phyloP scores from a whole-genome alignment of 2,113 vertebrate genomes.

The Oryzias celebensis region DNA sequence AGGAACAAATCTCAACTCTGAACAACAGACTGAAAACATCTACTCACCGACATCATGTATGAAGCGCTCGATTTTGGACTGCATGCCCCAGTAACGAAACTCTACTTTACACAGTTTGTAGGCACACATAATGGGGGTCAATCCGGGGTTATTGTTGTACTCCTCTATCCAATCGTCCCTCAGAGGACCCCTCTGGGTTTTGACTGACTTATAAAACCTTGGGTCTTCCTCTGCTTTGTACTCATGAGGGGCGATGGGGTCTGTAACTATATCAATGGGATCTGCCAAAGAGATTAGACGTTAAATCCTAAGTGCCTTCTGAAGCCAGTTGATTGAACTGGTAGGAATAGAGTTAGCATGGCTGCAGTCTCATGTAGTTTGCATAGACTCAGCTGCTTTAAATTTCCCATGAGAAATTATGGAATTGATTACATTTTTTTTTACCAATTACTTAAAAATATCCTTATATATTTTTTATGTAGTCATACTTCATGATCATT shows the following conservation, averaged over 20 bases:
- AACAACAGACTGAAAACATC: background rate
- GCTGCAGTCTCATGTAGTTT: background rate
- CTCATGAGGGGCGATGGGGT: slow-evolving; percentile 88
- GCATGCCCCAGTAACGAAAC: slow-evolving; percentile 99
- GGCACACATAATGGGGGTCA: slow-evolving; percentile 93
- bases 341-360: background rate
- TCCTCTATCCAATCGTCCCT: slow-evolving; percentile 93
- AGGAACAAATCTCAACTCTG: too few species aligned
- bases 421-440: too few species aligned
- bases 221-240: slow-evolving; percentile 96
- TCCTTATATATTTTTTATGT: too few species aligned
- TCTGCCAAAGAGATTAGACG: slow-evolving; percentile 73
- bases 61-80: slow-evolving; percentile 98
- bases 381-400: background rate
- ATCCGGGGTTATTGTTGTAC: slow-evolving; percentile 81
- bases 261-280: slow-evolving; percentile 95
- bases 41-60: slow-evolving; percentile 96
- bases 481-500: too few species aligned
- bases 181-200: slow-evolving; percentile 92
- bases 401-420: too few species aligned
- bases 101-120: slow-evolving; percentile 99
- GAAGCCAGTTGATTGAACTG: slow-evolving; percentile 1
- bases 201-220: slow-evolving; percentile 87
- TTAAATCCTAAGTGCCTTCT: slow-evolving; percentile 3
- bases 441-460: too few species aligned